Evolutionary conservation across 1,140 invertebrate species (phyloP).

Genomic region (Trichonephila clavata): DNA sequence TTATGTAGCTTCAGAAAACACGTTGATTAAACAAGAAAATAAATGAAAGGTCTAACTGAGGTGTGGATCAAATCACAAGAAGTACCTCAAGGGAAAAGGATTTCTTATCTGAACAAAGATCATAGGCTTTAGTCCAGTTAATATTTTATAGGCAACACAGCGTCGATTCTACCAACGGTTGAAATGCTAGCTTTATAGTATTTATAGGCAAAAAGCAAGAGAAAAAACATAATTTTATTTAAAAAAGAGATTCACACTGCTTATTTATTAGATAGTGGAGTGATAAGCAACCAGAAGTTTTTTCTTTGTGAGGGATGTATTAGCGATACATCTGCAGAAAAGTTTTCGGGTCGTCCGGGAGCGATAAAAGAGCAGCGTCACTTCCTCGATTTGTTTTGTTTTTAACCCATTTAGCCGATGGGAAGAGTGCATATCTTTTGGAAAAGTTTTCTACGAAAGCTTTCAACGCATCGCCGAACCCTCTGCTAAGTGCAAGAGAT

Average conservation of each 20-base stretch:
- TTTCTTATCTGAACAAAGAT: too few species aligned
- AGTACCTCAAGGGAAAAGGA: too few species aligned
- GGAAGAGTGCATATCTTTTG: slow-evolving; percentile 21
- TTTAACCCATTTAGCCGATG: slow-evolving; percentile 36
- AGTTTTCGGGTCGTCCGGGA: neutral
- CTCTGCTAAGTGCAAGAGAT: neutral
- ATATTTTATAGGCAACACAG: too few species aligned
- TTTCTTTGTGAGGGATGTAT: neutral
- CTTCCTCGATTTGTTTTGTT: slow-evolving; percentile 35
- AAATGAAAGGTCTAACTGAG: too few species aligned
- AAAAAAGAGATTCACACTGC: neutral
- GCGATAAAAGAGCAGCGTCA: slow-evolving; percentile 23
- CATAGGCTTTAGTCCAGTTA: too few species aligned
- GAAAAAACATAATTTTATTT: too few species aligned
- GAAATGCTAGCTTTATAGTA: too few species aligned
- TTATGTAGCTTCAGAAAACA: too few species aligned
- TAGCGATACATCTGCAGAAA: slow-evolving; percentile 26
- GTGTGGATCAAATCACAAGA: too few species aligned
- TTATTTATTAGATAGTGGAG: neutral
- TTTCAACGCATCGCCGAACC: neutral
- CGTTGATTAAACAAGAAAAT: too few species aligned
- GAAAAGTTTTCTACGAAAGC: neutral
- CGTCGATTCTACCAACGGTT: too few species aligned
- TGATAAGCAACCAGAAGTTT: neutral
- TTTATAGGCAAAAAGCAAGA: too few species aligned